Percentiles rank a stretch among this genome's conserved stretches.
Conservation (phyloP, 2,888 invertebrate species). For the Sinelater perroti region DNA sequence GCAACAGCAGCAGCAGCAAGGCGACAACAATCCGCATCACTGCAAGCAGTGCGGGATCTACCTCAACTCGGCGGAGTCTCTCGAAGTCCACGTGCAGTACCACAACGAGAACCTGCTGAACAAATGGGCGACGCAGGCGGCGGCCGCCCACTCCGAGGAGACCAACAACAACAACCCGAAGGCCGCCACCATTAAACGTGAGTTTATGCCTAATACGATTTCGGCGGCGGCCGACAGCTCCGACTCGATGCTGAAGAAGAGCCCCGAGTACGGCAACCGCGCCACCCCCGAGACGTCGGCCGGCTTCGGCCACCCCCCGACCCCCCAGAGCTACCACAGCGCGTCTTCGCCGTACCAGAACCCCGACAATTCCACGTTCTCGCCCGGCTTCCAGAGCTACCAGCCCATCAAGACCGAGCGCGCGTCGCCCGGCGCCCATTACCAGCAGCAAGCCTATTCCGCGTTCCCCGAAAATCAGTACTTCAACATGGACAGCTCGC, state of each 20-base stretch:
- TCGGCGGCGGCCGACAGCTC: conserved; percentile 80
- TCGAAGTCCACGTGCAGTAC: conserved; percentile 82
- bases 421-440: conserved; percentile 60
- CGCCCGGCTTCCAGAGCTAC: conserved; percentile 60
- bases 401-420: conserved; percentile 58
- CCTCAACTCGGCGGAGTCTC: conserved; percentile 78
- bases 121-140: conserved; percentile 73
- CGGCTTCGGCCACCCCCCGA: conserved; percentile 70
- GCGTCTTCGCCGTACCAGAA: conserved; percentile 74
- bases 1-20: conserved; percentile 59
- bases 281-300: conserved; percentile 67
- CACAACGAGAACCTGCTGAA: conserved; percentile 79
- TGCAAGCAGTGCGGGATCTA: conserved; percentile 81
- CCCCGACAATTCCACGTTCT: conserved; percentile 65
- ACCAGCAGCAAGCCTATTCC: conserved; percentile 45
- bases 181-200: conserved; percentile 63
- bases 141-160: conserved; percentile 62
- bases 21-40: conserved; percentile 67
- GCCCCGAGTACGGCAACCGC: conserved; percentile 65
- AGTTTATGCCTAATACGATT: conserved; percentile 64
- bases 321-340: conserved; percentile 72
- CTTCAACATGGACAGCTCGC: conserved; percentile 48
- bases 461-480: conserved; percentile 50
- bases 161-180: conserved; percentile 73
- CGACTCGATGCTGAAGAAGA: conserved; percentile 72